Evolutionary conservation across 2,888 invertebrate species (phyloP), one percentile per base, ranked within the genome.

Genomic region (Nymphalis polychloros): DNA sequence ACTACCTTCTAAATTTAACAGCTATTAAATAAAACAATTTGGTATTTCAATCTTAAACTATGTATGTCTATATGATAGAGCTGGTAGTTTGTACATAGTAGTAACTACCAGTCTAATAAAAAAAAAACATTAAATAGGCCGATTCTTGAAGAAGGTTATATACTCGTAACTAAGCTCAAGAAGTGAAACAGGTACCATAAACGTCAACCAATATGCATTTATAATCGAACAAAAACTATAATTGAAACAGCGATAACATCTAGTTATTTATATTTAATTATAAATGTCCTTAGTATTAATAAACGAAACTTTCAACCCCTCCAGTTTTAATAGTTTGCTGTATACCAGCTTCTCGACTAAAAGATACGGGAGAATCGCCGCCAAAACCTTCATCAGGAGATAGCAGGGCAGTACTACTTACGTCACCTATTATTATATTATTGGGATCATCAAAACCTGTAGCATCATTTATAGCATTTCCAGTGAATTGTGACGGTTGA

Each of bases 261-360:
- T 52, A 46, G 47, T 20, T 19, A 41, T 57, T 57, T 41, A 57
- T 19, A 57, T n/a, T 41, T 41, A 57, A 41, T 8, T 20, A 57
- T 35, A 31, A 16, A n/a, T 55, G 19, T 8, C 2, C 6, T 8
- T n/a, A 16, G 41, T 41, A 41, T 74, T 85, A 90, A 76, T 90
- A 91, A 8, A 82, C 83, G 67, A 90, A 64, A 8, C 86, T 85
- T 78, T 92, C 85, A 17, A 87, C 74, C 3, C 86, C 88, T 7
- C 87, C 90, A 1, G 88, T 90, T 3, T 88, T 87, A 0, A 85
- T 76, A n/a, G 79, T 75, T 17, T 89, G 86, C 68, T 90, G 87
- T 75, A 92, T 81, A 31, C 92, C 89, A 70, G 90, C 88, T 71
- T 88, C 85, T 75, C 93, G 81, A 19, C 85, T 78, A 77, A 87